These are phyloP conservation scores for Euproctis similis DNA, from an alignment of 2,888 invertebrate species.

Conservation along the genomic window DNA sequence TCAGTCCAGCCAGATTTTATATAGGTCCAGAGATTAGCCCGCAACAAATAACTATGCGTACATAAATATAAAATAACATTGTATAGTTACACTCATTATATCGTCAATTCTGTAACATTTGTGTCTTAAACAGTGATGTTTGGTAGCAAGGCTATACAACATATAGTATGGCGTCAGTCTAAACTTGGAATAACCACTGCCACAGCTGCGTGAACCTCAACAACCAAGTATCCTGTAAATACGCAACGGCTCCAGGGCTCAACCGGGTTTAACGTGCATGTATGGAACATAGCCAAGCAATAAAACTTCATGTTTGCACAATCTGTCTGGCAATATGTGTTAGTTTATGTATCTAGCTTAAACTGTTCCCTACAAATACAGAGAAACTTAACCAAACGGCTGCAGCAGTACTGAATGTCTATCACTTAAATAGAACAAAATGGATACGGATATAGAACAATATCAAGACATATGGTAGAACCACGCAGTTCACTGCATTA, in stretches of 20 bases:
- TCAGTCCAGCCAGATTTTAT: too few species aligned
- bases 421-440: slow-evolving; percentile 23
- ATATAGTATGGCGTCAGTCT: too few species aligned
- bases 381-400: slow-evolving; percentile 34
- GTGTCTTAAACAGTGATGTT: slow-evolving; percentile 29
- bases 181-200: slow-evolving; percentile 10
- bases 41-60: too few species aligned
- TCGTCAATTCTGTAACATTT: slow-evolving; percentile 23
- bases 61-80: too few species aligned
- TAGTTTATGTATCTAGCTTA: slow-evolving; percentile 51
- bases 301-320: slow-evolving; percentile 72
- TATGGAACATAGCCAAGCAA: slow-evolving; percentile 73
- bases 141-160: slow-evolving; percentile 6
- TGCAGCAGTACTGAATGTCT: slow-evolving; percentile 32
- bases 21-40: too few species aligned
- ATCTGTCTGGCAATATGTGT: slow-evolving; percentile 53
- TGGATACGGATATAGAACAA: slow-evolving; percentile 30
- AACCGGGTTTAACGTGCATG: slow-evolving; percentile 59
- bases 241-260: slow-evolving; percentile 52
- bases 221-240: slow-evolving; percentile 56
- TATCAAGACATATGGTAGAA: slow-evolving; percentile 21
- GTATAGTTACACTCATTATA: too few species aligned
- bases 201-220: slow-evolving; percentile 30
- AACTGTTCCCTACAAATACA: slow-evolving; percentile 24
- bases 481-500: too few species aligned